Conservation (phyloP, 2,888 invertebrate genomes). For the Arrhopalites spinosus region DNA sequence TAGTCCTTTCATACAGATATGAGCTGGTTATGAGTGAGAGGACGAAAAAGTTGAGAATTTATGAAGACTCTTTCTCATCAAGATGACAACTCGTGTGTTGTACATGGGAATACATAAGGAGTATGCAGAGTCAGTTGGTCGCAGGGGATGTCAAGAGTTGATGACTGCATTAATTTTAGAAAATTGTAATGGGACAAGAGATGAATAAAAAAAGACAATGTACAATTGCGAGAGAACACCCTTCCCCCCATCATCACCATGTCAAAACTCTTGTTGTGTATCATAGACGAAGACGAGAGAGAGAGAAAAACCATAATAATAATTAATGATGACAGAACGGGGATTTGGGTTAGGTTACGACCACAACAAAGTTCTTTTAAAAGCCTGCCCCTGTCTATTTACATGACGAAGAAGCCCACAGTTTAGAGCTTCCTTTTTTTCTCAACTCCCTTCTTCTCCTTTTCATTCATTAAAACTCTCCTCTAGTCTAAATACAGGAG, state of each 20-base stretch:
- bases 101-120: too few species aligned
- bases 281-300: background rate
- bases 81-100: too few species aligned
- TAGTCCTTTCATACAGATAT: too few species aligned
- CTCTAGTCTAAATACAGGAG: too few species aligned
- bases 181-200: conserved; percentile 10
- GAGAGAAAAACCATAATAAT: background rate
- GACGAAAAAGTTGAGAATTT: too few species aligned
- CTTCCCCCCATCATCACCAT: background rate
- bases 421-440: conserved; percentile 18
- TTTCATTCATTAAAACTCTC: background rate
- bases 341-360: conserved; percentile 21
- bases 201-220: background rate
- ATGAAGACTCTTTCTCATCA: too few species aligned
- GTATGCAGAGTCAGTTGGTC: too few species aligned
- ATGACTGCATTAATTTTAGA: background rate
- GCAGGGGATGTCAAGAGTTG: too few species aligned
- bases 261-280: background rate
- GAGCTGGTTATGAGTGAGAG: too few species aligned
- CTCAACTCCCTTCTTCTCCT: background rate
- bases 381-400: background rate
- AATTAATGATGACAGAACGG: conserved; percentile 20
- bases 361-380: background rate
- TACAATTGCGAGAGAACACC: background rate
- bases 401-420: background rate